These are phyloP conservation scores for Peromyscus attwateri DNA, from an alignment of 2,797 vertebrate species.

Conservation along the genomic window DNA sequence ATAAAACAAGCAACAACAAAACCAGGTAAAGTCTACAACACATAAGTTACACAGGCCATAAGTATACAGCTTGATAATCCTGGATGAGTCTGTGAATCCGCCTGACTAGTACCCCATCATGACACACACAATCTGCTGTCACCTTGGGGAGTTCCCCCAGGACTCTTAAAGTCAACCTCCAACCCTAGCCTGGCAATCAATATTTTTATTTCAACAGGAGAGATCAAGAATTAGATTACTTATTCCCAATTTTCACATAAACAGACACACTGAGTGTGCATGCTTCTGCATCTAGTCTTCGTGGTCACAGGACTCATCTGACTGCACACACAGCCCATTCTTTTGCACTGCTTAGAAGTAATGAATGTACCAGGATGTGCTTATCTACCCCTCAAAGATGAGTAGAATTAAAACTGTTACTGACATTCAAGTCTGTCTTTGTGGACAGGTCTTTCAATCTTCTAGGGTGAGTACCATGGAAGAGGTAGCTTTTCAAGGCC, in stretches of 20 bases:
- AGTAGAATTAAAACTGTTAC: background rate
- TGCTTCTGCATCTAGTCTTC: background rate
- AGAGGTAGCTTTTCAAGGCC: background rate
- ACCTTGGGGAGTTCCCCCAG: background rate
- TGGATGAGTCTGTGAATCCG: background rate
- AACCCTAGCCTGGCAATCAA: background rate
- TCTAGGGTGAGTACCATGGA: background rate
- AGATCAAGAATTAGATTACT: background rate
- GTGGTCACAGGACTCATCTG: background rate
- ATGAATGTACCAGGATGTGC: background rate
- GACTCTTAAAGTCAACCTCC: background rate
- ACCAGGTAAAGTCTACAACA: background rate
- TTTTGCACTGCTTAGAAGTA: constrained; percentile 6
- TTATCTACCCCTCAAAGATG: background rate
- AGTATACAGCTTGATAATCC: background rate
- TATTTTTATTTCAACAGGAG: background rate
- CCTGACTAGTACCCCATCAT: background rate
- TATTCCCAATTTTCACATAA: constrained; percentile 14
- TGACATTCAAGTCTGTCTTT: background rate
- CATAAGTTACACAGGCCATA: background rate
- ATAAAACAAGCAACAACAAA: background rate
- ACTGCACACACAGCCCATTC: background rate
- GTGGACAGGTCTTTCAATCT: background rate
- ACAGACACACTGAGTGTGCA: background rate
- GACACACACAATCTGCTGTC: background rate